Conservation (phyloP, 2,797 vertebrate species). For the Channallabes apus region DNA sequence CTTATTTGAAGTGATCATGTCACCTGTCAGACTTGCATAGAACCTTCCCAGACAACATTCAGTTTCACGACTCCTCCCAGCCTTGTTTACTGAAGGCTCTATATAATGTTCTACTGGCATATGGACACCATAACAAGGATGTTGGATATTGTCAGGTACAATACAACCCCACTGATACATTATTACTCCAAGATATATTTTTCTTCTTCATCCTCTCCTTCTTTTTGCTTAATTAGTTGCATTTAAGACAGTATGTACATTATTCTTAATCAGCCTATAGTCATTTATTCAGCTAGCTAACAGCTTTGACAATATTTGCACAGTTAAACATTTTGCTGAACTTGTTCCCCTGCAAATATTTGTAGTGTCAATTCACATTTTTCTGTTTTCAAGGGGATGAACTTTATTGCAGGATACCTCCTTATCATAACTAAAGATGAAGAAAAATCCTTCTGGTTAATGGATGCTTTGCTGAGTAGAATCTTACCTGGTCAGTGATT, state of each 20-base stretch:
- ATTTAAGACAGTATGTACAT: background rate
- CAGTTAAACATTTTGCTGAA: background rate
- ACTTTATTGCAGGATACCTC: conserved; percentile 93
- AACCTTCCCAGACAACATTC: conserved; percentile 94
- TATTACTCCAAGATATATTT: background rate
- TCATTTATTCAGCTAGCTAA: background rate
- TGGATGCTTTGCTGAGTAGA: conserved; percentile 88
- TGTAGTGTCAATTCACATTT: background rate
- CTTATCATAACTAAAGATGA: conserved; percentile 92
- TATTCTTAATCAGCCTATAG: background rate
- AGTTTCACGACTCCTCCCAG: conserved; percentile 80
- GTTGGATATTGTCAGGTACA: conserved; percentile 95
- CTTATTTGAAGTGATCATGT: background rate
- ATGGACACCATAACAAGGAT: conserved; percentile 84
- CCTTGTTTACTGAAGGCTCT: conserved; percentile 82
- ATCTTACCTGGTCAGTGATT: conserved; percentile 85
- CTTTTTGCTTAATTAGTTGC: conserved; percentile 42
- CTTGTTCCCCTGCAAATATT: background rate
- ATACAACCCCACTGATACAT: background rate
- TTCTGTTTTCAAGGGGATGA: conserved; percentile 85
- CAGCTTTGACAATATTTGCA: background rate
- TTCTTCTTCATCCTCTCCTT: background rate
- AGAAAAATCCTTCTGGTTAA: conserved; percentile 93
- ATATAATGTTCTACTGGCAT: conserved; percentile 88
- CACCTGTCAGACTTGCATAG: conserved; percentile 84